Evolutionary conservation across 2,113 vertebrate species (phyloP).

Genomic region (Ammodytes marinus): DNA sequence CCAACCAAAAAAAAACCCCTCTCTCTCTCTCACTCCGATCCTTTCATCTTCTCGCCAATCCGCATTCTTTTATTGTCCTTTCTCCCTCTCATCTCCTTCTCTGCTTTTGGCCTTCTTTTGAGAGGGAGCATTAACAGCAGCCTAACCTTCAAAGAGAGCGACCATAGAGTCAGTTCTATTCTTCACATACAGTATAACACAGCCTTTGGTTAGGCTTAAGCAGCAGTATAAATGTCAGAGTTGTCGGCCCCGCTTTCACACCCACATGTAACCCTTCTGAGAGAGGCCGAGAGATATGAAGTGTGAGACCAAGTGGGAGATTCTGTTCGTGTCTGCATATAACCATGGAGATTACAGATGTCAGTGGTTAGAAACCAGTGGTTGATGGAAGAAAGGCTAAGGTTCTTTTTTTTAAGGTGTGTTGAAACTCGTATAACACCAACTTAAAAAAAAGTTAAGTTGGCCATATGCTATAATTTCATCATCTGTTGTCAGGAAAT

Average conservation of each 20-base stretch:
- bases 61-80: slow-evolving; percentile 56
- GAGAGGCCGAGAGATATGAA: slow-evolving; percentile 22
- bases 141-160: slow-evolving; percentile 73
- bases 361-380: neutral
- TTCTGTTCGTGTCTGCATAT: neutral
- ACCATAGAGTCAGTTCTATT: slow-evolving; percentile 46
- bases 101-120: slow-evolving; percentile 52
- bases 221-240: slow-evolving; percentile 67
- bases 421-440: neutral
- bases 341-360: slow-evolving; percentile 8
- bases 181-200: slow-evolving; percentile 48
- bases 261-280: slow-evolving; percentile 39
- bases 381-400: neutral
- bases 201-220: slow-evolving; percentile 55
- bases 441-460: neutral
- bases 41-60: slow-evolving; percentile 68
- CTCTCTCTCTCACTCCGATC: slow-evolving; percentile 14
- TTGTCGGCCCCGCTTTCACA: slow-evolving; percentile 41
- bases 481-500: neutral
- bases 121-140: slow-evolving; percentile 53
- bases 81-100: slow-evolving; percentile 51
- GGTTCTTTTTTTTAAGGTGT: neutral
- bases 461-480: neutral
- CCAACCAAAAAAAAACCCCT: slow-evolving; percentile 46
- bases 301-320: slow-evolving; percentile 1